These are phyloP conservation scores for Aphaenogaster floridana DNA, from an alignment of 1,140 invertebrate species.

Conservation along the genomic window DNA sequence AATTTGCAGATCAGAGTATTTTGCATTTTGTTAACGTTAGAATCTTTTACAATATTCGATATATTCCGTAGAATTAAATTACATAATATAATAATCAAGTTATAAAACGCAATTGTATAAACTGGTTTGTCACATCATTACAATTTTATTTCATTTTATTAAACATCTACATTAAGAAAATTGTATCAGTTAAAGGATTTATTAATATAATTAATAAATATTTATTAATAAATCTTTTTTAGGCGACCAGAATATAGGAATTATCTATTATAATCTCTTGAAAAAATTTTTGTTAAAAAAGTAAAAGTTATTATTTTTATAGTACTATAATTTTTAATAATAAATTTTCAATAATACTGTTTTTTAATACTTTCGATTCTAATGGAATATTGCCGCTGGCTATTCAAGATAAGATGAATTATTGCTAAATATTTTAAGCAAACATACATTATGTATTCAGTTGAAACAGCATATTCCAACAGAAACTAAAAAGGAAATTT, in stretches of 20 bases:
- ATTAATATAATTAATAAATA: not conserved
- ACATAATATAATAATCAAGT: conserved; percentile 13
- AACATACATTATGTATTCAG: conserved; percentile 25
- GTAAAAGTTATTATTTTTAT: not conserved
- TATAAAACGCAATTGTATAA: conserved; percentile 4
- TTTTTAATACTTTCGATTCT: not conserved
- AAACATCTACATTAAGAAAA: not conserved
- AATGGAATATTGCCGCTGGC: not conserved
- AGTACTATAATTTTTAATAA: not conserved
- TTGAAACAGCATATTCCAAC: conserved; percentile 12
- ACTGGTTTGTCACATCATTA: not conserved
- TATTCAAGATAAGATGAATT: conserved; percentile 30
- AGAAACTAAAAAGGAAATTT: conserved; percentile 24
- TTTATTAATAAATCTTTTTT: not conserved
- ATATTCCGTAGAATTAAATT: not conserved
- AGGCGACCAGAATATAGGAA: not conserved
- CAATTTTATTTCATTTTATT: not conserved
- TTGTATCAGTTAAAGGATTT: not conserved
- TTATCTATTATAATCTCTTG: not conserved
- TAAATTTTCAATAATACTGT: not conserved
- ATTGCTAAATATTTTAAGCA: conserved; percentile 24
- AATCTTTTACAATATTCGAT: not conserved
- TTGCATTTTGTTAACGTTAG: not conserved
- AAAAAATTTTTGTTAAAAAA: not conserved
- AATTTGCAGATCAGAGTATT: not conserved